Base-by-base conservation (phyloP, 2,888 invertebrate species). In the Serrognathus titanus region DNA sequence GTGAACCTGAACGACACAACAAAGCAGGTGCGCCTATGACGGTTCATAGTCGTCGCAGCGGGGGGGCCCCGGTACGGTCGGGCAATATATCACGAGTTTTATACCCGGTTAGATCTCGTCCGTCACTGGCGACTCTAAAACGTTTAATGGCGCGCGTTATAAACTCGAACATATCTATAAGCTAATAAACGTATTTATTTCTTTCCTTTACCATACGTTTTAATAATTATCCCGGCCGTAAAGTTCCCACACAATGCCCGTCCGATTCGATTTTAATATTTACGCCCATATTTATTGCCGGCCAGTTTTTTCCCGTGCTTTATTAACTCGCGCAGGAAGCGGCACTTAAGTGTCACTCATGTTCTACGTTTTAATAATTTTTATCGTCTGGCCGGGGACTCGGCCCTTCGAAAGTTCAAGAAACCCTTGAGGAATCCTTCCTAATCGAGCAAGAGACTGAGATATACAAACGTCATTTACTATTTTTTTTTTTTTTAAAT, bases 91-190 rank as follows among this genome's bases (percentile, higher is more conserved):
- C 43, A 43, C 20, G 12, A 43, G 9, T 43, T 43, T 43, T 43
- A 43, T 43, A 16, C 20, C 13, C 43, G 10, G 13, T 43, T 43
- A 43, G 43, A 20, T 43, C 20, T 10, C 43, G 43, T 16, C 43
- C 16, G 43, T 10, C 43, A 43, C 43, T 20, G 20, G 20, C 43
- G 20, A 43, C 9, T 43, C 43, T 20, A 43, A 43, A 43, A 43
- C 43, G 43, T 43, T 43, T 43, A 43, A 43, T 43, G 43, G 43
- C 43, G 13, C 16, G 43, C 43, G 43, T 43, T 43, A 16, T 43
- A 13, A 16, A 13, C 12, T 20, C 40, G 40, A 40, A 40, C 40
- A 40, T 40, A 40, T 40, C 40, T 40, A 40, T 40, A 40, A 40
- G 40, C 40, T 13, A 13, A 40, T 40, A 40, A 13, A 40, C 43